Evolutionary conservation across 2,797 vertebrate species (phyloP).

Genomic region (Naso thynnoides): DNA sequence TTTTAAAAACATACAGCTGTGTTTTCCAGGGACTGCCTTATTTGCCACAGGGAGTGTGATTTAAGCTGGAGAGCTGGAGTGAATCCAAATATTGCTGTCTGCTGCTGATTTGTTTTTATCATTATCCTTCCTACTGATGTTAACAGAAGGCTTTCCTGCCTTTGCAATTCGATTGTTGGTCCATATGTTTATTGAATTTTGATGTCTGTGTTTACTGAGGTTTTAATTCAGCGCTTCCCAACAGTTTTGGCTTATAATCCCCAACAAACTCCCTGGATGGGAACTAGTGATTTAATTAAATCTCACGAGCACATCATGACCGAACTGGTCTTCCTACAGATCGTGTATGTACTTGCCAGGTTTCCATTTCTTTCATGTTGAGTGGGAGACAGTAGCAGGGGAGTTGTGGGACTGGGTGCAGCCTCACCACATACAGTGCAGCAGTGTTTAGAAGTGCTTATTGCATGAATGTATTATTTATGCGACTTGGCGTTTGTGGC

Average conservation of each 20-base stretch:
- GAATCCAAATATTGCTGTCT: slow-evolving; percentile 64
- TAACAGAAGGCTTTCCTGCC: slow-evolving; percentile 45
- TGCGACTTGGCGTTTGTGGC: slow-evolving; percentile 9
- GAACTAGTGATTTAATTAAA: slow-evolving; percentile 58
- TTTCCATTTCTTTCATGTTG: slow-evolving; percentile 41
- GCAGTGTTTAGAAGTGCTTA: not conserved
- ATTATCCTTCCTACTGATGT: slow-evolving; percentile 52
- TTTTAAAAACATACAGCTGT: slow-evolving; percentile 37
- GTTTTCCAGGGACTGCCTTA: slow-evolving; percentile 54
- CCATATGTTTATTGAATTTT: slow-evolving; percentile 45
- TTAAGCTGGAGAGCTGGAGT: slow-evolving; percentile 51
- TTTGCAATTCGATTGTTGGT: slow-evolving; percentile 14
- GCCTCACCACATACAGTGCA: not conserved
- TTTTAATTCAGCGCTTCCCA: slow-evolving; percentile 19
- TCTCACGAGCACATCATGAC: slow-evolving; percentile 57
- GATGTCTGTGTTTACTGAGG: slow-evolving; percentile 28
- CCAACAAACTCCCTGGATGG: slow-evolving; percentile 27
- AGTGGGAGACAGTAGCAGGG: slow-evolving; percentile 21
- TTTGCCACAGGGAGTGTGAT: slow-evolving; percentile 60
- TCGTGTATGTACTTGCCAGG: slow-evolving; percentile 71
- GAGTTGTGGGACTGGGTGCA: slow-evolving; percentile 33
- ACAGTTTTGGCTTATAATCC: slow-evolving; percentile 25
- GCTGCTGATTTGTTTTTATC: slow-evolving; percentile 68
- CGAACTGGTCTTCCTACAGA: slow-evolving; percentile 53
- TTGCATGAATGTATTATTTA: slow-evolving; percentile 8